A percentile compares a stretch with the other conserved stretches of the same genome.
These are phyloP conservation scores for Neopelma chrysocephalum DNA, from an alignment of 2,797 vertebrate species.

Conservation along the genomic window DNA sequence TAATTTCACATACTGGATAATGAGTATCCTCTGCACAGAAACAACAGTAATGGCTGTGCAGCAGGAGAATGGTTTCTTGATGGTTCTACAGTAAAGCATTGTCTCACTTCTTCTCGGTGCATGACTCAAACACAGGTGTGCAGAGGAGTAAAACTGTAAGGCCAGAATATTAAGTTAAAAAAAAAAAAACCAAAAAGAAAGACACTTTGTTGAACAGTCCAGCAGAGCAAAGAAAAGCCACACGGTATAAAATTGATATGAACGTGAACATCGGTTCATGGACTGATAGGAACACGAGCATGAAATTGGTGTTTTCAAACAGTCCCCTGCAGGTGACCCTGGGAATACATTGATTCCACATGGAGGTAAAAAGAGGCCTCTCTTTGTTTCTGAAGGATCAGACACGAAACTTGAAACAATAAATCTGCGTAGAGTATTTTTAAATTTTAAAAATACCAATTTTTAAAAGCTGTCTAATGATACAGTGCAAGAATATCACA, in stretches of 20 bases:
- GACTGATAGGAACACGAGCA: neutral
- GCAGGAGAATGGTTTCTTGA: neutral
- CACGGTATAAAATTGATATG: neutral
- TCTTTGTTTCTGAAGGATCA: neutral
- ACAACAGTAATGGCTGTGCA: neutral
- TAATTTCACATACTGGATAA: slow-evolving; percentile 47
- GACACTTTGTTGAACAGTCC: neutral
- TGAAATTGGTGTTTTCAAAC: slow-evolving; percentile 8
- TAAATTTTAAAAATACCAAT: fast-evolving
- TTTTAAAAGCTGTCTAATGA: neutral
- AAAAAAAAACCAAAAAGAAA: neutral
- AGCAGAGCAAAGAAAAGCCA: neutral
- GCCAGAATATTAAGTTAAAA: neutral
- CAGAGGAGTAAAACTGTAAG: slow-evolving; percentile 22
- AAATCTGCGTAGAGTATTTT: neutral
- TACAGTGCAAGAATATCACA: neutral
- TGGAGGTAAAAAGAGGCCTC: neutral
- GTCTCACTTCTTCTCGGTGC: neutral
- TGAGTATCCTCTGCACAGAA: slow-evolving; percentile 35
- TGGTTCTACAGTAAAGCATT: neutral
- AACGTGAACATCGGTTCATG: neutral
- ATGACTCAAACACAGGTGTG: slow-evolving; percentile 13
- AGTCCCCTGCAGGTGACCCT: slow-evolving; percentile 7
- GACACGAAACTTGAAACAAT: neutral
- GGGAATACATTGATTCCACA: neutral